These are phyloP conservation scores for Amblyornis subalaris DNA, from an alignment of 2,113 vertebrate species.

Conservation along the genomic window DNA sequence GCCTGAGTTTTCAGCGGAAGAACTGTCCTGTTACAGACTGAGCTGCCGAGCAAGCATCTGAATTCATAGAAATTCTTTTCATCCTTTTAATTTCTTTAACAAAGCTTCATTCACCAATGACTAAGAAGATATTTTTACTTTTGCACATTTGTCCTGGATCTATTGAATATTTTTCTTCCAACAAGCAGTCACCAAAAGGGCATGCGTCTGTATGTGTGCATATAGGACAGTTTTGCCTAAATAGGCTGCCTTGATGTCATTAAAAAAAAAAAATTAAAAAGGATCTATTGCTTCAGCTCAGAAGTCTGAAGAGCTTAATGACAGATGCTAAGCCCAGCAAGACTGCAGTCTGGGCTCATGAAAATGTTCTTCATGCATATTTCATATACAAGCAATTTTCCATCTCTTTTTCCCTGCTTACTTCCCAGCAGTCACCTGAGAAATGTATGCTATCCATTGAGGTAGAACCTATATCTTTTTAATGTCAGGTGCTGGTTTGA, in stretches of 20 bases:
- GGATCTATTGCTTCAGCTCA: not conserved
- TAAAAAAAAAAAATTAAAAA: not conserved
- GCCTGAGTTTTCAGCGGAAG: not conserved
- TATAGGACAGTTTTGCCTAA: not conserved
- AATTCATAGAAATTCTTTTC: not conserved
- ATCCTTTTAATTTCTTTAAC: not conserved
- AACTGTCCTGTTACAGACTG: not conserved
- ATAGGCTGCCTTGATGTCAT: not conserved
- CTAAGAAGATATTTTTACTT: slow-evolving; percentile 32
- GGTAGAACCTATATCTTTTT: not conserved
- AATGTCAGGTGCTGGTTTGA: not conserved
- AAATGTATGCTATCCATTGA: not conserved
- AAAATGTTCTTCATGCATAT: not conserved
- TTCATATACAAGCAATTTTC: not conserved
- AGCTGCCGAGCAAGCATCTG: not conserved
- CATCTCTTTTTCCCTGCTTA: not conserved
- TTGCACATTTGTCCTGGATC: slow-evolving; percentile 1
- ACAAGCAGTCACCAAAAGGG: not conserved
- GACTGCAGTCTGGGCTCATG: not conserved
- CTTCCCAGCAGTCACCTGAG: not conserved
- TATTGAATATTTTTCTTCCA: not conserved
- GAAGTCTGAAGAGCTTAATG: not conserved
- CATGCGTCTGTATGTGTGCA: not conserved
- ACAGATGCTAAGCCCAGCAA: not conserved
- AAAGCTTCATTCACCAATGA: not conserved